phyloP scores from a whole-genome alignment of 2,113 vertebrate species.

The Tenrec ecaudatus region DNA sequence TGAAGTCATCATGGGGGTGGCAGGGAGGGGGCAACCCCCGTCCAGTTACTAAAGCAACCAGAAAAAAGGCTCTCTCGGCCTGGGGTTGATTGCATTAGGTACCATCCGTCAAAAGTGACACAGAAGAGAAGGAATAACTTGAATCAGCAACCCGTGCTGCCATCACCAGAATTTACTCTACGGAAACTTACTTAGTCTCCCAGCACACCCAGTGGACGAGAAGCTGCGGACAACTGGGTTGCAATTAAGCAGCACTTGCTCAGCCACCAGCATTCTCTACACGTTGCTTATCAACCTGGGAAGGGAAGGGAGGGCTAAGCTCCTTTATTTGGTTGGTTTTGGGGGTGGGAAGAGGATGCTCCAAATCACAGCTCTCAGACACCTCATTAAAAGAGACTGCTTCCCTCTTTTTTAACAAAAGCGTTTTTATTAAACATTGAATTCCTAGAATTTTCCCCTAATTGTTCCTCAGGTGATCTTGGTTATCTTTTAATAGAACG shows the following conservation, averaged over 20 bases:
- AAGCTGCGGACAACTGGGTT: constrained; percentile 76
- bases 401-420: constrained; percentile 48
- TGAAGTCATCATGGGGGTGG: constrained; percentile 14
- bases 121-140: constrained; percentile 85
- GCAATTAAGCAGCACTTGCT: constrained; percentile 81
- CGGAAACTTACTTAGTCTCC: constrained; percentile 86
- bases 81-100: constrained; percentile 91
- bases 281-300: constrained; percentile 63
- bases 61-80: constrained; percentile 82
- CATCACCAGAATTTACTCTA: constrained; percentile 90
- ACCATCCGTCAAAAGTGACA: constrained; percentile 94
- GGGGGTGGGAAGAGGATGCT: constrained; percentile 17
- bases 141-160: constrained; percentile 90
- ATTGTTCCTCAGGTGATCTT: constrained; percentile 30
- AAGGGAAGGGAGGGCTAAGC: constrained; percentile 7
- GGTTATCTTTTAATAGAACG: constrained; percentile 37
- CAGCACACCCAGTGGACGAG: constrained; percentile 79
- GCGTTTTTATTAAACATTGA: constrained; percentile 33
- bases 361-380: constrained; percentile 14
- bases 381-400: neutral
- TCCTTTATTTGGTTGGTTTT: constrained; percentile 46
- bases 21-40: constrained; percentile 61
- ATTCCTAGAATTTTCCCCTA: constrained; percentile 65
- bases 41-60: constrained; percentile 73
- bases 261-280: constrained; percentile 77